These are phyloP conservation scores for Microtus pennsylvanicus DNA, from an alignment of 2,113 vertebrate genomes.

Conservation along the genomic window DNA sequence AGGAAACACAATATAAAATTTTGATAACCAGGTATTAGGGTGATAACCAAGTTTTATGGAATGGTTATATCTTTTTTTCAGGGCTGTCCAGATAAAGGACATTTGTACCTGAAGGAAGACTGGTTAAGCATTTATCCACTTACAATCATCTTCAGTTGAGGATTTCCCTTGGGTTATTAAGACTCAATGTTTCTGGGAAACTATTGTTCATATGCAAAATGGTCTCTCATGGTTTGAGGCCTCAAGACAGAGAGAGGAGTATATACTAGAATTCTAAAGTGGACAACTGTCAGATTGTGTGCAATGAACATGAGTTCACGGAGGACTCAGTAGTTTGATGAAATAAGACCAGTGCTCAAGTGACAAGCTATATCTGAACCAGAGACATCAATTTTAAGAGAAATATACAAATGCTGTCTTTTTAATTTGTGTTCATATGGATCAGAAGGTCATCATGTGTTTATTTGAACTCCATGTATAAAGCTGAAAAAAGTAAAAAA, in stretches of 20 bases:
- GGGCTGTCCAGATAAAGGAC: not conserved
- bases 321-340: not conserved
- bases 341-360: not conserved
- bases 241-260: not conserved
- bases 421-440: not conserved
- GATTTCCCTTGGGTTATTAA: constrained; percentile 44
- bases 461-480: not conserved
- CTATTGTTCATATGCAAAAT: not conserved
- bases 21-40: no score
- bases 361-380: not conserved
- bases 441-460: not conserved
- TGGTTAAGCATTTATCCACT: not conserved
- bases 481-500: not conserved
- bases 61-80: not conserved
- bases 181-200: not conserved
- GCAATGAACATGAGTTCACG: not conserved
- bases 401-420: not conserved
- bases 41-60: not conserved
- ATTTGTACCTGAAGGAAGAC: not conserved
- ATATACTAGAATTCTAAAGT: not conserved
- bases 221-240: not conserved
- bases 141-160: not conserved
- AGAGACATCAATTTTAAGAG: not conserved
- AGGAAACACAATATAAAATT: not conserved
- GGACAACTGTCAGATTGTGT: not conserved